Evolutionary conservation across 2,888 invertebrate species (phyloP), one percentile per base, ranked within the genome.

Genomic region (Cheilosia vulpina): DNA sequence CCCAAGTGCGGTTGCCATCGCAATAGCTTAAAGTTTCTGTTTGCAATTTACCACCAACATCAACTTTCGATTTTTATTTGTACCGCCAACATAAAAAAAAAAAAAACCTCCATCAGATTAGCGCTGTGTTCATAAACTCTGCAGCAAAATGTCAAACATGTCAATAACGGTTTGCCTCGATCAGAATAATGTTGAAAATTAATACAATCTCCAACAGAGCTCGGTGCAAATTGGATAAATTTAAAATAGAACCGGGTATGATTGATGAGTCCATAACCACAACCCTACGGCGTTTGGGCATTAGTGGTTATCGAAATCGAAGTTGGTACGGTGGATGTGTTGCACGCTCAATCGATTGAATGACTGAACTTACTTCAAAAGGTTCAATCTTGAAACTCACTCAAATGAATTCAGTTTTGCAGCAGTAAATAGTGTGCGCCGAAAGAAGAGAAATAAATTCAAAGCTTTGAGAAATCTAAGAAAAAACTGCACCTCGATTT

Each of bases 321-420:
- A 27, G 6, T 27, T 5, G 27, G 4, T 50, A 2, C 34, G 7
- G 17, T 47, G 21, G 21, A 7, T 47, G 38, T 21, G 27, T 13
- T 52, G 45, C 41, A 27, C 60, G 41, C 31, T 11, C 50, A 41
- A 38, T 27, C 41, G 71, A 52, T 41, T 71, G 27, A 71, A 19
- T 50, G 31, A 31, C 7, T 2, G 31, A 11, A 11, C 11, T 34
- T 11, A 34, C 34, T 34, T 34, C 31, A 31, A 34, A 34, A 34
- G 11, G 11, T 34, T 34, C 9, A 34, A 9, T 50, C 50, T 60
- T 27, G 2, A 43, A 43, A 27, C 15, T 53, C 21, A 57, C n/a
- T 45, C 15, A 55, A 34, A 69, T n/a, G 24, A 9, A 41, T 27
- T 58, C 15, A 17, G 24, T 41, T 41, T 52, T 50, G 21, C 21